Evolutionary conservation across 2,797 vertebrate genomes (phyloP).

Genomic region (Gymnoscopelus braueri): DNA sequence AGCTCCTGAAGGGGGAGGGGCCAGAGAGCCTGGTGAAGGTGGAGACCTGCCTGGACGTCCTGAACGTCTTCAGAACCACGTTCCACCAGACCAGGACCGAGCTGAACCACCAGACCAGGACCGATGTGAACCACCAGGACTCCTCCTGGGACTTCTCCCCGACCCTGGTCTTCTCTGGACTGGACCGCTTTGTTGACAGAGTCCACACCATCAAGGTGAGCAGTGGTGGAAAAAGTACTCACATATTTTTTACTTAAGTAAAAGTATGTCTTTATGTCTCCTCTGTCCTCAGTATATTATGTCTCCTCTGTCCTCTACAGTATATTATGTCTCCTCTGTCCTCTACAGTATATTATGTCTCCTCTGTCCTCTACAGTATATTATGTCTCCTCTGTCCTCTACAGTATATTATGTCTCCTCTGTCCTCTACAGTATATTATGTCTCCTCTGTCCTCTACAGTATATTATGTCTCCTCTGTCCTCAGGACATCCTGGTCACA

Average conservation of each 20-base stretch:
- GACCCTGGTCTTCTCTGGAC: constrained; percentile 80
- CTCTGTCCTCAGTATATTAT: too few species aligned
- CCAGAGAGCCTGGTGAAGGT: constrained; percentile 86
- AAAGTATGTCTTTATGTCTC: too few species aligned
- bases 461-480: neutral
- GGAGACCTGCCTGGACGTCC: constrained; percentile 73
- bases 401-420: too few species aligned
- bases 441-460: too few species aligned
- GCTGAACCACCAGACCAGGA: constrained; percentile 80
- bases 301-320: too few species aligned
- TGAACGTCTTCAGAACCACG: constrained; percentile 76
- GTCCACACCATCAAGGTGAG: constrained; percentile 82
- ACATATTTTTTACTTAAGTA: too few species aligned
- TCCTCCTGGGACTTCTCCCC: constrained; percentile 84
- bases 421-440: neutral
- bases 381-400: too few species aligned
- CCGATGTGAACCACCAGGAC: constrained; percentile 57
- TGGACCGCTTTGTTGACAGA: constrained; percentile 82
- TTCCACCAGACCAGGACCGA: constrained; percentile 82
- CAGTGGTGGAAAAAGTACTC: too few species aligned
- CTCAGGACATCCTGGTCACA: constrained; percentile 84
- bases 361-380: too few species aligned
- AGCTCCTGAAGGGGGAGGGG: constrained; percentile 90
- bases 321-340: too few species aligned
- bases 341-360: too few species aligned